Percentiles rank a stretch among this genome's conserved stretches.
Evolutionary conservation across 1,140 invertebrate species (phyloP).

Genomic region (Polyergus mexicanus): DNA sequence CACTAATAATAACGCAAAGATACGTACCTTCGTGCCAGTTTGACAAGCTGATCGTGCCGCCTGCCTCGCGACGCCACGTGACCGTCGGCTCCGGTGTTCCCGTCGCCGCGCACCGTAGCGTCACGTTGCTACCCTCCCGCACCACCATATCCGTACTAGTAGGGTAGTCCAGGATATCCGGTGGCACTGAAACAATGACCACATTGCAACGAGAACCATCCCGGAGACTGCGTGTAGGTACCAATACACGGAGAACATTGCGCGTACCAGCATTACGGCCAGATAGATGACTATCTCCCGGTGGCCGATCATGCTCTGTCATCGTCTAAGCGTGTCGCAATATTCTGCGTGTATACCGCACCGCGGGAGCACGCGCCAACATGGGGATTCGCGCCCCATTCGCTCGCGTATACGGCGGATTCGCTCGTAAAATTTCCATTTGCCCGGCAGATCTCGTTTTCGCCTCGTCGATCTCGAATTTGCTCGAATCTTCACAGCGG

Average conservation of each 20-base stretch:
- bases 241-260: constrained; percentile 22
- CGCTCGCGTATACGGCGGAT: constrained; percentile 35
- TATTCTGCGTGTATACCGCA: constrained; percentile 49
- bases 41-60: constrained; percentile 78
- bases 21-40: constrained; percentile 82
- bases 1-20: constrained; percentile 2
- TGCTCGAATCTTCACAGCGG: constrained; percentile 29
- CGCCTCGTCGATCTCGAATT: constrained; percentile 26
- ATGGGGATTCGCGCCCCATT: constrained; percentile 10
- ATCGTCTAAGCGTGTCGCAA: constrained; percentile 42
- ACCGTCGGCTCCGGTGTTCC: constrained; percentile 95
- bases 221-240: constrained; percentile 9
- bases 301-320: constrained; percentile 33
- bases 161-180: constrained; percentile 94
- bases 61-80: constrained; percentile 92
- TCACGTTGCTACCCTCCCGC: constrained; percentile 94
- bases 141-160: constrained; percentile 96
- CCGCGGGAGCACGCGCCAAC: constrained; percentile 22
- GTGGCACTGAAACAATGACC: constrained; percentile 91
- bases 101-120: constrained; percentile 93
- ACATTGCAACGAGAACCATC: constrained; percentile 58
- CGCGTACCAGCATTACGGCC: constrained; percentile 5
- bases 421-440: constrained; percentile 74
- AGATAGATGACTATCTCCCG: constrained; percentile 70
- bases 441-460: constrained; percentile 13